Percentiles rank a stretch among this genome's conserved stretches.
These are phyloP conservation scores for Darwinula stevensoni DNA, from an alignment of 2,888 invertebrate species.

Conservation along the genomic window DNA sequence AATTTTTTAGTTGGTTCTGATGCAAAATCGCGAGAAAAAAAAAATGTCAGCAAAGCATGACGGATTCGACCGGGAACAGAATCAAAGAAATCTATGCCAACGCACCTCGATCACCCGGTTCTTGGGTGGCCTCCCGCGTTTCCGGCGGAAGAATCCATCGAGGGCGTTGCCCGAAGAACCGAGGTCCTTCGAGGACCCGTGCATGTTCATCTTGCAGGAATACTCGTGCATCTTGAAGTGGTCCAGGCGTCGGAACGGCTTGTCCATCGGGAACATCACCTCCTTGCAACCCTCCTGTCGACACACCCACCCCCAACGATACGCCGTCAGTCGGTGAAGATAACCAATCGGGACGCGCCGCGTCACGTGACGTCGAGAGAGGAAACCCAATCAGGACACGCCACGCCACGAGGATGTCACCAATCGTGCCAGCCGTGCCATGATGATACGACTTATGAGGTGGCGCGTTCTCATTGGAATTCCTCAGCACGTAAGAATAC, in stretches of 20 bases:
- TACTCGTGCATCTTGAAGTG: conserved; percentile 62
- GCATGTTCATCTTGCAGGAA: conserved; percentile 15
- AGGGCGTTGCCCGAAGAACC: conserved; percentile 26
- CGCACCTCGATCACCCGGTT: conserved; percentile 65
- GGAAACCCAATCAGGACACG: too few species aligned
- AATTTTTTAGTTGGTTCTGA: too few species aligned
- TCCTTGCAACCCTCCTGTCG: conserved; percentile 42
- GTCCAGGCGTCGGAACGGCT: conserved; percentile 45
- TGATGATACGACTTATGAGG: too few species aligned
- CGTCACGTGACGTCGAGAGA: too few species aligned
- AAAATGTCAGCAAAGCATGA: too few species aligned
- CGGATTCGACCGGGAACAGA: conserved; percentile 1
- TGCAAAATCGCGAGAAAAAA: too few species aligned
- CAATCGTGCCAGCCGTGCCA: too few species aligned
- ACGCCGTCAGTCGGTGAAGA: too few species aligned
- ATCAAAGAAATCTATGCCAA: conserved; percentile 1
- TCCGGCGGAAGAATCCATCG: conserved; percentile 71
- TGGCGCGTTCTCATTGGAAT: too few species aligned
- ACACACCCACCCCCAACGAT: background rate
- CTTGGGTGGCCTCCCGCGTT: conserved; percentile 85
- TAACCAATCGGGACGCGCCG: too few species aligned
- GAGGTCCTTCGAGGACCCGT: background rate
- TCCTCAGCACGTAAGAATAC: too few species aligned
- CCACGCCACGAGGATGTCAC: too few species aligned
- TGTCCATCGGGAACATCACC: conserved; percentile 40